A percentile compares a stretch with the other conserved stretches of the same genome.
These are phyloP conservation scores for Stegodyphus mimosarum DNA, from an alignment of 1,140 invertebrate genomes.

Conservation along the genomic window DNA sequence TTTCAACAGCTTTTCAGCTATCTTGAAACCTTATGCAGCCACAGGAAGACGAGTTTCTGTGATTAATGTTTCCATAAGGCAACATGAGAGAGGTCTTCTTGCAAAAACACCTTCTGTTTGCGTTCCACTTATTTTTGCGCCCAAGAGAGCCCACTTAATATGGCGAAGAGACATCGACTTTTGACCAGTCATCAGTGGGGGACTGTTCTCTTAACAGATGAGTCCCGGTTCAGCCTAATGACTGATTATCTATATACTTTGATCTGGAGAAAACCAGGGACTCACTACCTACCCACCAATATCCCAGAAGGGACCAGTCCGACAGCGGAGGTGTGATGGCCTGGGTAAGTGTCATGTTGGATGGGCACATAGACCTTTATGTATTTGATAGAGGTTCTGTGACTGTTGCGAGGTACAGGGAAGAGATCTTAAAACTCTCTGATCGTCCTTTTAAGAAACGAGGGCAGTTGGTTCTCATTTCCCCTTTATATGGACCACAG, in stretches of 20 bases:
- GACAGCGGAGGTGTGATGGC: neutral
- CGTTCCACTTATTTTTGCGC: neutral
- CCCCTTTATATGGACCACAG: neutral
- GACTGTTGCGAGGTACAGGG: neutral
- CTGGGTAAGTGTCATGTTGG: neutral
- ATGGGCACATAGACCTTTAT: neutral
- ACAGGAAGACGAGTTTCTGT: neutral
- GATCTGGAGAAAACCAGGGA: neutral
- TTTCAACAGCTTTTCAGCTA: no score
- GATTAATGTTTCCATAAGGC: neutral
- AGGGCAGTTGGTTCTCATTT: neutral
- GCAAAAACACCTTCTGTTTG: neutral
- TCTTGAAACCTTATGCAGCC: neutral
- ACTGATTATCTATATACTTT: neutral
- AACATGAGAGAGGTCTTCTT: neutral
- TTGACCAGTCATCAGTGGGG: neutral
- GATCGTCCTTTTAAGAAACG: neutral
- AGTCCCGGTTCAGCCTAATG: neutral
- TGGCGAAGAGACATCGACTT: neutral
- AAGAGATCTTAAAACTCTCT: neutral
- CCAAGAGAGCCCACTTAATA: neutral
- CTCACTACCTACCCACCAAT: neutral
- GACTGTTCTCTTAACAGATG: neutral
- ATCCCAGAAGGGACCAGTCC: neutral
- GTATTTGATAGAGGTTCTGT: neutral